Base-by-base conservation (phyloP, 2,888 invertebrate species). In the Andrena marginata region DNA sequence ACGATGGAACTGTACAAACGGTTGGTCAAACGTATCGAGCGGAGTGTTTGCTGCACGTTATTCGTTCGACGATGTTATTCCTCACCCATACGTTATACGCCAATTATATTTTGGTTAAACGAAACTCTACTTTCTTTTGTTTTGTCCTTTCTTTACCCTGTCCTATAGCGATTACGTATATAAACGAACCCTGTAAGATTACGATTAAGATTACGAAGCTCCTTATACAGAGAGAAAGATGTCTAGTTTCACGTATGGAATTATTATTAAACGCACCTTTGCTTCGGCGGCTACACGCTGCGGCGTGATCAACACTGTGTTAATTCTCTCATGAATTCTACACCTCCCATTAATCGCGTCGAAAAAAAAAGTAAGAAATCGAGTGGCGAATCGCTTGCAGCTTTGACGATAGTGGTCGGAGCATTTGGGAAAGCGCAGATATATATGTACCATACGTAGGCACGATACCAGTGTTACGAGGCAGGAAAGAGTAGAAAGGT, bases 101-200 rank as follows among this genome's bases (percentile, higher is more conserved):
- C 35, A 82, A 82, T 82, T 71, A 75, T 71, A 82, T 64, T 71
- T 82, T 64, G 51, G 71, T 82, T 65, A 64, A 69, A 62, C 13
- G 8, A 70, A 69, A 29, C 10, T 16, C 0, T 56, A 7, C 6
- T 31, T n/a, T 8, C 2, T 23, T 23, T 56, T 48, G 20, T 7
- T 13, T 0, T 23, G 33, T 54, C 10, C 4, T 5, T 13, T 31
- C 20, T n/a, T 26, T 20, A 54, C 23, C 54, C 8, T 51, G 42
- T 16, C 13, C 42, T 42, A 16, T 16, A 42, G 4, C 4, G 13
- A 42, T 13, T 13, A 10, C 13, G 13, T 13, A 3, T 42, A 4
- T 1, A 13, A 42, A 42, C 13, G 13, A 42, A 13, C 13, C 13
- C 42, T 42, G 42, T 42, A 42, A 16, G 42, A 42, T 16, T 2